These are phyloP conservation scores for Epinephelus cyanopodus DNA, from an alignment of 2,113 vertebrate species.

Conservation along the genomic window DNA sequence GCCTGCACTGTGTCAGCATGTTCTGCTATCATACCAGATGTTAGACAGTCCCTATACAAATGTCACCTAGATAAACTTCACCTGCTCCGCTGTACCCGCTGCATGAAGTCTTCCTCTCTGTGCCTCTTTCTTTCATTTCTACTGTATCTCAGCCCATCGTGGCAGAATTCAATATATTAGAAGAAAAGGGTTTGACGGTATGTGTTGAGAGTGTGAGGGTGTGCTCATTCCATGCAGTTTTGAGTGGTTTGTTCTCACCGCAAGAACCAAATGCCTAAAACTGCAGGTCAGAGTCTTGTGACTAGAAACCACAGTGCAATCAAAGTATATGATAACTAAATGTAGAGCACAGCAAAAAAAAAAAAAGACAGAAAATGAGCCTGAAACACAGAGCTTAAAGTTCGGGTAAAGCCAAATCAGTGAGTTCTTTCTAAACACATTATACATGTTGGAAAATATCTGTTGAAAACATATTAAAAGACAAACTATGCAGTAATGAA, in stretches of 20 bases:
- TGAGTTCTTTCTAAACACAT: too few species aligned
- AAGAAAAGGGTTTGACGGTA: background rate
- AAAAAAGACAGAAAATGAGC: constrained; percentile 1
- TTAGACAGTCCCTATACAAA: background rate
- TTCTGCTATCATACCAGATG: constrained; percentile 26
- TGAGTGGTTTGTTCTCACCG: constrained; percentile 1
- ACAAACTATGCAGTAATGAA: too few species aligned
- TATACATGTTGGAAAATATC: too few species aligned
- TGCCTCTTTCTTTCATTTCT: background rate
- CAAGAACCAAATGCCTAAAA: background rate
- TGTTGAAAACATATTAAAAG: too few species aligned
- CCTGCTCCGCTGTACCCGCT: background rate
- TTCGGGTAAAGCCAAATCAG: too few species aligned
- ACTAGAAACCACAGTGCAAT: background rate
- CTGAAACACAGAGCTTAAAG: background rate
- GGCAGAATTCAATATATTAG: background rate
- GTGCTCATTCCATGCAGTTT: background rate
- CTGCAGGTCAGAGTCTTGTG: background rate
- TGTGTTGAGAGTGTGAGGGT: constrained; percentile 19
- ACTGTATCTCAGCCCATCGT: background rate
- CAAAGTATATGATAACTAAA: background rate
- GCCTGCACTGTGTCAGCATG: constrained; percentile 26
- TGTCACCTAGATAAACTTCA: background rate
- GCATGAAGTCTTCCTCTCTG: background rate
- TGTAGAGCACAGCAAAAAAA: background rate